Evolutionary conservation across 2,888 invertebrate genomes (phyloP).

Genomic region (Antheraea assamensis): DNA sequence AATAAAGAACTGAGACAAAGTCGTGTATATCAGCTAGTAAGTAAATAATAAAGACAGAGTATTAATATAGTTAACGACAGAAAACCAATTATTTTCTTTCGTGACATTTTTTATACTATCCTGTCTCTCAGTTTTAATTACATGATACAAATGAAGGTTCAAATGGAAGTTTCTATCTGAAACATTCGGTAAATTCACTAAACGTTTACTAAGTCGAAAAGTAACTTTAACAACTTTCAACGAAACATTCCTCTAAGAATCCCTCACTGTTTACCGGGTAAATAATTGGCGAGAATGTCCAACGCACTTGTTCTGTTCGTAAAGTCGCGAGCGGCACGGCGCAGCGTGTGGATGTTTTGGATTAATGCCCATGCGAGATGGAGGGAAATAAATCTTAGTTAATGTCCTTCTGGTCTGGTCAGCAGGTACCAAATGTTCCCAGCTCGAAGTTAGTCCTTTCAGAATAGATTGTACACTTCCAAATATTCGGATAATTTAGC

Average conservation of each 20-base stretch:
- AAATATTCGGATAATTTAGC: background rate
- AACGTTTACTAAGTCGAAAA: background rate
- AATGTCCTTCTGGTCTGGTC: slow-evolving; percentile 77
- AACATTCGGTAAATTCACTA: background rate
- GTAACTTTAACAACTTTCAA: background rate
- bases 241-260: background rate
- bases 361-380: slow-evolving; percentile 67
- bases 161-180: background rate
- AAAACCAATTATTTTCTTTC: too few species aligned
- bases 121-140: background rate
- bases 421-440: slow-evolving; percentile 57
- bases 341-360: slow-evolving; percentile 65
- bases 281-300: slow-evolving; percentile 55
- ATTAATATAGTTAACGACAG: too few species aligned
- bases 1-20: too few species aligned
- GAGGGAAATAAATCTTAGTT: slow-evolving; percentile 77
- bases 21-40: too few species aligned
- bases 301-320: slow-evolving; percentile 53
- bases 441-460: slow-evolving; percentile 42
- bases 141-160: background rate
- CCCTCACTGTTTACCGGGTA: slow-evolving; percentile 33
- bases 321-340: slow-evolving; percentile 38
- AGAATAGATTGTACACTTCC: slow-evolving; percentile 49
- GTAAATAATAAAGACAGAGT: too few species aligned
- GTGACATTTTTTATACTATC: too few species aligned